Evolutionary conservation across 2,888 invertebrate species (phyloP).

Genomic region (Lasioglossum malachurum): DNA sequence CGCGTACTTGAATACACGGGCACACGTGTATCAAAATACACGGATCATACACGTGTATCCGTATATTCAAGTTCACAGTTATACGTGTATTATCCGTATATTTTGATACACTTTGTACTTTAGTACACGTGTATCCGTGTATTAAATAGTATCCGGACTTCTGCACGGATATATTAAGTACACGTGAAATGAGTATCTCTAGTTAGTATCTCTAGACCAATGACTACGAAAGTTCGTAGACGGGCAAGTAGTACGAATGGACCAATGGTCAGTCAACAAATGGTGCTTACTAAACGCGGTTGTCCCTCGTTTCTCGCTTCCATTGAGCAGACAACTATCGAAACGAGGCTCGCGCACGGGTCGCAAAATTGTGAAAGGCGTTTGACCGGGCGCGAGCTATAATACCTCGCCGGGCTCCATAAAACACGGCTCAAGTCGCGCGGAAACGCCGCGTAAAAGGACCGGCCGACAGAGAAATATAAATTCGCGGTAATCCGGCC

Average conservation of each 20-base stretch:
- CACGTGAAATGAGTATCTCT: no score
- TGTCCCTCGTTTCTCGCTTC: not conserved
- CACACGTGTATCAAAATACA: no score
- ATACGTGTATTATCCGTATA: no score
- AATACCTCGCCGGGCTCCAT: conserved; percentile 18
- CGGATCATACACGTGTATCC: no score
- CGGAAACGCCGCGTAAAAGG: not conserved
- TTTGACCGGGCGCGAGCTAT: conserved; percentile 38
- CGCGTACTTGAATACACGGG: no score
- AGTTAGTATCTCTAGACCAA: no score
- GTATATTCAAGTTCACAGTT: no score
- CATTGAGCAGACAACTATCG: conserved; percentile 33
- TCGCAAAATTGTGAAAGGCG: conserved; percentile 26
- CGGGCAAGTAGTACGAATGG: not conserved
- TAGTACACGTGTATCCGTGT: no score
- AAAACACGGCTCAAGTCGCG: conserved; percentile 29
- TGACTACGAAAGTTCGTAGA: not conserved
- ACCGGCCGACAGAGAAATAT: conserved; percentile 6
- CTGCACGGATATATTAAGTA: no score
- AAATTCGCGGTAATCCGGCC: conserved; percentile 41
- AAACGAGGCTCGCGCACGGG: conserved; percentile 8
- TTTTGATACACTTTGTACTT: no score
- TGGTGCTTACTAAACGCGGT: not conserved
- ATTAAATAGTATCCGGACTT: no score
- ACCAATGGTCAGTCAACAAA: not conserved